Percentiles rank a stretch among this genome's conserved stretches.
Evolutionary conservation across 2,888 invertebrate genomes (phyloP).

Genomic region (Nephrotoma guestfalica): DNA sequence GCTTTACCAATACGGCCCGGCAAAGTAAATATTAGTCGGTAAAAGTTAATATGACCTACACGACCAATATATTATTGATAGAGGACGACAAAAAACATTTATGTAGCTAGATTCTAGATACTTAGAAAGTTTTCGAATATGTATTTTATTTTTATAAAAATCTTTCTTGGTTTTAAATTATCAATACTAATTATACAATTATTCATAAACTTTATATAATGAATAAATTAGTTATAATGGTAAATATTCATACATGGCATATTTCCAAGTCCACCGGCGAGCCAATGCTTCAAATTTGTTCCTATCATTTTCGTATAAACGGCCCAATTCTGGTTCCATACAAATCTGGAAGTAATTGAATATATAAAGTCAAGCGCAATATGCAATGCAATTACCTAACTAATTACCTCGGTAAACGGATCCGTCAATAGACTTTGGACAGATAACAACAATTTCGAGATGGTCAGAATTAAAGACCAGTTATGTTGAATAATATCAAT

Average conservation of each 20-base stretch:
- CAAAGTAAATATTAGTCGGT: neutral
- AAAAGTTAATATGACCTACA: neutral
- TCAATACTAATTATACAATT: neutral
- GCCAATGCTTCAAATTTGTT: slow-evolving; percentile 66
- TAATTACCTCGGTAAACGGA: slow-evolving; percentile 62
- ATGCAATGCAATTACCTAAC: neutral
- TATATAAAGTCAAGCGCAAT: neutral
- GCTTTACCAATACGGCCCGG: neutral
- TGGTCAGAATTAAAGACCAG: slow-evolving; percentile 88
- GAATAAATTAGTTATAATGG: slow-evolving; percentile 18
- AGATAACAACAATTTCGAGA: slow-evolving; percentile 76
- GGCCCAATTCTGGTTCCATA: slow-evolving; percentile 77
- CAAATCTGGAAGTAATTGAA: slow-evolving; percentile 43
- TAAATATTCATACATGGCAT: slow-evolving; percentile 67
- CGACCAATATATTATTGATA: neutral
- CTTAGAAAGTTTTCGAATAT: neutral
- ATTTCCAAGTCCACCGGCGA: slow-evolving; percentile 78
- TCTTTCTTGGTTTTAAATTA: neutral
- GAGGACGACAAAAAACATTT: neutral
- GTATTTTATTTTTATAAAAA: neutral
- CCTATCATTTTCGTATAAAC: slow-evolving; percentile 59
- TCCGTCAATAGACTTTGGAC: slow-evolving; percentile 81
- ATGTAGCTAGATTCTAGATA: neutral
- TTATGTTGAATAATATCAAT: slow-evolving; percentile 92
- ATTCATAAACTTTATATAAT: too few relatives aligned